Evolutionary conservation across 2,113 vertebrate genomes (phyloP), one percentile per base, ranked within the genome.

Genomic region (Larimichthys polyactis): DNA sequence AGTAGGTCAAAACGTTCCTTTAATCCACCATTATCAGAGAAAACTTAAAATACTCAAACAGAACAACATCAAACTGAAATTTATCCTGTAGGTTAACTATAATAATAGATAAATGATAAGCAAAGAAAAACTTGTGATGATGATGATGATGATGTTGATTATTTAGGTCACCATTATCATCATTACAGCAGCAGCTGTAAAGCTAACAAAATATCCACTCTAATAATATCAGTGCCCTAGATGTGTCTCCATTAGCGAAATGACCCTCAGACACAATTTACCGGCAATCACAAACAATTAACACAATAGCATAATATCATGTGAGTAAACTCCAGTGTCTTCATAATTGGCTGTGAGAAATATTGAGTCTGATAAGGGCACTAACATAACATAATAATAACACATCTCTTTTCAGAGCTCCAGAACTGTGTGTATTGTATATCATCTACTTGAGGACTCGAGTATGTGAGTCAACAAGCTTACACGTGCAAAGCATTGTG

Each of bases 401-500:
- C 36, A 2, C 40, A 73, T 69, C 12, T 2, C 36, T 19, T 62
- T 67, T 73, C 75, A 89, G 36, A 48, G 77, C 83, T 36, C 58
- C 54, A 73, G 64, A 73, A 29, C 69, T 64, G 46, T 24, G 12
- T 57, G 43, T 55, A 40, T 67, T 43, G 27, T 49, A 48, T 44
- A 54, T 40, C 19, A 67, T 59, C 20, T 66, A 71, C 59, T 75
- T 24, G 51, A 86, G 73, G 40, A 62, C 49, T 11, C 24, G 58
- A 78, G 64, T 68, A 77, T 82, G n/a, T 84, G 46, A 68, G 75
- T 82, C 75, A 84, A 46, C 49, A 67, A 9, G 15, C 15, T 54
- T 59, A 11, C n/a, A 20, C 16, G 15, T 46, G 14, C 17, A 63
- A 43, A 15, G 29, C 4, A 46, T 14, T 19, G 19, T 54, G 16